Base-by-base conservation (phyloP, 2,888 invertebrate species). In the Netelia melanura region DNA sequence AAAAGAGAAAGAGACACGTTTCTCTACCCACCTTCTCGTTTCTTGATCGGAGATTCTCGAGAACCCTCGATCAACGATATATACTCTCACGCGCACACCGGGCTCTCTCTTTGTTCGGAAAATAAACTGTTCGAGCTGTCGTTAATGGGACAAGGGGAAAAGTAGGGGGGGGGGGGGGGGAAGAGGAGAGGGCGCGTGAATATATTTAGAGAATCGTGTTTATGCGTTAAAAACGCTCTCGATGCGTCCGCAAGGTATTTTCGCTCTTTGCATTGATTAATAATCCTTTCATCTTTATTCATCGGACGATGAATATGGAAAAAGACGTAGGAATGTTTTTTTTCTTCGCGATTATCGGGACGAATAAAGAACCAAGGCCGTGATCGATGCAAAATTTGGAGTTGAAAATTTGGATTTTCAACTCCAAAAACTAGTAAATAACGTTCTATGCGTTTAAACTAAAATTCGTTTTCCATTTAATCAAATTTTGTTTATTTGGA, bases 41-140 rank as follows among this genome's bases (percentile, higher is more conserved):
- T 10, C 23, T 64, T 61, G 77, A 68, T 58, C 30, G 43, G 21
- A 21, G 48, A 48, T 48, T 48, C 38, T 52, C 62, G 43, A 70
- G 78, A 52, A 79, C 70, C 70, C 78, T 67, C 52, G 70, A 79
- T 79, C 70, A 62, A n/a, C 14, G 30, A 71, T 71, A 71, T 48
- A 30, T 0, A 30, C 30, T 30, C 3, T 30, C 30, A 30, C 30
- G 30, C 30, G 3, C 71, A 23, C 52, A 10, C 17, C 17, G 70
- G 17, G 17, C 11, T 52, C 38, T 70, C 78, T 79, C 17, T 17
- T 79, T 79, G 78, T 79, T 79, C 78, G 78, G 48, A 71, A 71
- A 79, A 79, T 79, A 70, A 52, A 79, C 70, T 30, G 62, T 11
- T 38, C 54, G 30, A 38, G 17, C 17, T 44, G 10, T n/a, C 62